Evolutionary conservation across 1,140 invertebrate species (phyloP).

Genomic region (Drosophila insularis): DNA sequence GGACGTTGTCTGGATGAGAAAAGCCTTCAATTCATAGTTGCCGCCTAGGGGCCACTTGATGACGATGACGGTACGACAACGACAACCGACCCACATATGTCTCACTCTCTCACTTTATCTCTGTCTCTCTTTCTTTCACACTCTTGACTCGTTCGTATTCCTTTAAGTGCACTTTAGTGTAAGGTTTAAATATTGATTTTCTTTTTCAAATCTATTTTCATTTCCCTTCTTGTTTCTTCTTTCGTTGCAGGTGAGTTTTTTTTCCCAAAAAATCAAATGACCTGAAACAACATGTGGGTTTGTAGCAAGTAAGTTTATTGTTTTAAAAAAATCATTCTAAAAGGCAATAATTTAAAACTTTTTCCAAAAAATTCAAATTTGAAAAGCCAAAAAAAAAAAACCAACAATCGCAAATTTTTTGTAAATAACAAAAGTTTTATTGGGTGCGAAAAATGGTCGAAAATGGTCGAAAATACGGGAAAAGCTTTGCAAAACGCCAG

Average conservation of each 20-base stretch:
- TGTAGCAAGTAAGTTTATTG: constrained; percentile 52
- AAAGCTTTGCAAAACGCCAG: too few species aligned
- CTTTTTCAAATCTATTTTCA: constrained; percentile 14
- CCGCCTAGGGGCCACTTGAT: constrained; percentile 42
- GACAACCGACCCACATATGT: constrained; percentile 25
- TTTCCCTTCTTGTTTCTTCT: constrained; percentile 17
- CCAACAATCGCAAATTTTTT: too few species aligned
- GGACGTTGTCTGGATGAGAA: constrained; percentile 30
- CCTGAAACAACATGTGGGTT: background rate
- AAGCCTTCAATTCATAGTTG: constrained; percentile 27
- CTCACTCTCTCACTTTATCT: background rate
- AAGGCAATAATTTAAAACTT: too few species aligned
- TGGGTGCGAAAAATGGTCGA: too few species aligned
- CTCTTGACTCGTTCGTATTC: constrained; percentile 27
- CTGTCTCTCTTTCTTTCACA: background rate
- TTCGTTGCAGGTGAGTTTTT: constrained; percentile 70
- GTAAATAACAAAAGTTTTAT: too few species aligned
- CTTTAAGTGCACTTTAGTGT: constrained; percentile 46
- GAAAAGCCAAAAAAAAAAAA: too few species aligned
- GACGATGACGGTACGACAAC: constrained; percentile 33
- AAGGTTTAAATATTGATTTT: constrained; percentile 40
- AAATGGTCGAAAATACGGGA: too few species aligned
- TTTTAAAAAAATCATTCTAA: constrained; percentile 14
- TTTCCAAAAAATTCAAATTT: too few species aligned
- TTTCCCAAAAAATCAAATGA: background rate